Percentiles rank a stretch among this genome's conserved stretches.
These are phyloP conservation scores for Achroia grisella DNA, from an alignment of 1,140 invertebrate species.

Conservation along the genomic window DNA sequence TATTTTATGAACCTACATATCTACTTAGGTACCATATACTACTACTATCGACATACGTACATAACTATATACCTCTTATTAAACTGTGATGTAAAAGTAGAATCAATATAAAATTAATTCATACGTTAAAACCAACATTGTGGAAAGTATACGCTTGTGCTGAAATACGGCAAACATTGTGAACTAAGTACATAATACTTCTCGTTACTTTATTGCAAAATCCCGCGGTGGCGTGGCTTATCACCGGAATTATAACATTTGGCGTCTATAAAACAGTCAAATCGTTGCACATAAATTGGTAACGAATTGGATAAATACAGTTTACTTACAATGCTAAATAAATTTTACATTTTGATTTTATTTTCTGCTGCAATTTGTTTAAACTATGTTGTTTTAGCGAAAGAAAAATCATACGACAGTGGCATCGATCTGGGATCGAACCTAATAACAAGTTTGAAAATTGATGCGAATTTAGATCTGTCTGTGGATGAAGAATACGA, in stretches of 20 bases:
- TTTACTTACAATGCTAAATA: background rate
- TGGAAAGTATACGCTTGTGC: too few relatives aligned
- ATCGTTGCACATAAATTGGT: too few relatives aligned
- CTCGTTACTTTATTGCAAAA: slow-evolving; percentile 15
- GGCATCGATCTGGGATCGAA: slow-evolving; percentile 23
- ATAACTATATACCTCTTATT: too few relatives aligned
- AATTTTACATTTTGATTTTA: slow-evolving; percentile 22
- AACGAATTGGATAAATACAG: too few relatives aligned
- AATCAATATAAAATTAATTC: too few relatives aligned
- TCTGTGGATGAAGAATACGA: slow-evolving; percentile 57
- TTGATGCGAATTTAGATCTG: slow-evolving; percentile 52
- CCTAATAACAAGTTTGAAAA: slow-evolving; percentile 30
- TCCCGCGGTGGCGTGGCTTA: slow-evolving; percentile 27
- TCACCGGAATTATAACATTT: slow-evolving; percentile 52
- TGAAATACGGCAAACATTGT: background rate
- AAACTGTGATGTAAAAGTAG: too few relatives aligned
- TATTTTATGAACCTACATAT: too few relatives aligned
- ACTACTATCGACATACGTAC: too few relatives aligned
- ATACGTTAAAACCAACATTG: too few relatives aligned
- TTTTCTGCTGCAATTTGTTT: too few relatives aligned
- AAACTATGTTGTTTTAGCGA: background rate
- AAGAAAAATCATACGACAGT: slow-evolving; percentile 13
- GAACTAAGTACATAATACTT: slow-evolving; percentile 2
- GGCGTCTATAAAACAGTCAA: slow-evolving; percentile 40
- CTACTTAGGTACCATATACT: too few relatives aligned